Percentiles rank a stretch among this genome's conserved stretches.
Evolutionary conservation across 2,888 invertebrate species (phyloP).

Genomic region (Tryphoninae sp.): DNA sequence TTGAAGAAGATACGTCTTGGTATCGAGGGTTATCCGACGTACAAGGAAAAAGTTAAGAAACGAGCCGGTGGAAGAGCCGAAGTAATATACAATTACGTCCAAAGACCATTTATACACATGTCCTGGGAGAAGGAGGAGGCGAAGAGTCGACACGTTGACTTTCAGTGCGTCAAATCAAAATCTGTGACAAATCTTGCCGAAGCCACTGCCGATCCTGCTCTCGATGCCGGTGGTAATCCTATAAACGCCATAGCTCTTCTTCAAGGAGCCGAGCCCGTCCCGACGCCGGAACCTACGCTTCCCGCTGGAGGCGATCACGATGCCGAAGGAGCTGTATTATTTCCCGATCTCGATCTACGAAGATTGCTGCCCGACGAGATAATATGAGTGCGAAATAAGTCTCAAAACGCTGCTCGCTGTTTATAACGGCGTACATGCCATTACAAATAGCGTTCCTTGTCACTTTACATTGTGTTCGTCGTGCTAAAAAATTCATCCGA

Average conservation of each 20-base stretch:
- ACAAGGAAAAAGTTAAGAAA: constrained; percentile 98
- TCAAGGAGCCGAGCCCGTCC: constrained; percentile 77
- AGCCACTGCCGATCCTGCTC: constrained; percentile 94
- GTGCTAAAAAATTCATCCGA: constrained; percentile 14
- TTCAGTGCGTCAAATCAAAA: constrained; percentile 98
- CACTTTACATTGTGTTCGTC: constrained; percentile 9
- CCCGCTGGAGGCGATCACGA: constrained; percentile 75
- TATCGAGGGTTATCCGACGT: constrained; percentile 99
- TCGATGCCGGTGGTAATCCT: constrained; percentile 85
- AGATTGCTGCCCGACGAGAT: constrained; percentile 77
- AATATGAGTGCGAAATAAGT: constrained; percentile 64
- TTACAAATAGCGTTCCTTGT: too few species aligned
- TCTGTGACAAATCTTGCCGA: constrained; percentile 98
- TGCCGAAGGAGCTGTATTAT: constrained; percentile 80
- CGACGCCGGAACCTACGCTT: constrained; percentile 73
- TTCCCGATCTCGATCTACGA: constrained; percentile 75
- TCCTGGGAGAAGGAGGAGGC: constrained; percentile 99
- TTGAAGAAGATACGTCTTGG: constrained; percentile 99
- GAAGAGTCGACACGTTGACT: constrained; percentile 99
- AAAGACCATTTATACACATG: constrained; percentile 99
- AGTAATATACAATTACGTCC: constrained; percentile 99
- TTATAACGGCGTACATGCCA: not conserved
- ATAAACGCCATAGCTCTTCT: constrained; percentile 78
- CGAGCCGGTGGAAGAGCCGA: constrained; percentile 97
- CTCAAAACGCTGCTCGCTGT: not conserved